phyloP scores from a whole-genome alignment of 2,113 vertebrate genomes.

The Peromyscus leucopus region DNA sequence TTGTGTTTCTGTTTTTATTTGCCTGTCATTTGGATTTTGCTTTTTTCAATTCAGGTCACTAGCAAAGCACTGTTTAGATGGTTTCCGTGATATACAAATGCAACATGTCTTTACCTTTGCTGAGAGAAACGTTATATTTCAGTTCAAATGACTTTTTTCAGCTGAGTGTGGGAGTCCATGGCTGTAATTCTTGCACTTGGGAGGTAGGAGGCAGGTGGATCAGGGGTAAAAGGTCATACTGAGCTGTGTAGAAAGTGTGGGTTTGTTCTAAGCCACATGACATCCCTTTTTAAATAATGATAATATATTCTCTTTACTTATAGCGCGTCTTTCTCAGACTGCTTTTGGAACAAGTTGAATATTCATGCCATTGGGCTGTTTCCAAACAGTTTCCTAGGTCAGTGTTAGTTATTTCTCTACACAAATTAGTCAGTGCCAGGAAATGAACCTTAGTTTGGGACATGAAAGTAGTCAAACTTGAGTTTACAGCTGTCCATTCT shows the following conservation, averaged over 20 bases:
- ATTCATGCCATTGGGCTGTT: constrained; percentile 52
- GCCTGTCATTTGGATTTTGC: neutral
- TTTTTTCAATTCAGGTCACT: neutral
- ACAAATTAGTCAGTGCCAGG: neutral
- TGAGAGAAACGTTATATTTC: constrained; percentile 44
- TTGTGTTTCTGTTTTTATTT: neutral
- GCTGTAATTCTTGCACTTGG: neutral
- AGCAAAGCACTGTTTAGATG: neutral
- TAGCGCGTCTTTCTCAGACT: neutral
- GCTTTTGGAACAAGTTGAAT: neutral
- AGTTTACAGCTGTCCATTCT: neutral
- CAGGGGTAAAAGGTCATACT: neutral
- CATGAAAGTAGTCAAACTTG: neutral
- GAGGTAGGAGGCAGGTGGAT: neutral
- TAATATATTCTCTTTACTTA: neutral
- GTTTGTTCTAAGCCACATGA: too few species aligned
- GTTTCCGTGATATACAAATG: neutral
- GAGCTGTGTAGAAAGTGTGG: neutral
- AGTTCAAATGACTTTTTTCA: neutral
- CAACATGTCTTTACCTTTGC: neutral
- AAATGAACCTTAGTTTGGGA: neutral
- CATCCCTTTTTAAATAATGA: neutral
- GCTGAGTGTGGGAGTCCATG: neutral
- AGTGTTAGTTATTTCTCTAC: constrained; percentile 6
- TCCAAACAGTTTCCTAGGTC: neutral